A percentile compares a stretch with the other conserved stretches of the same genome.
These are phyloP conservation scores for Podotricha telesiphe DNA, from an alignment of 2,888 invertebrate genomes.

Conservation along the genomic window DNA sequence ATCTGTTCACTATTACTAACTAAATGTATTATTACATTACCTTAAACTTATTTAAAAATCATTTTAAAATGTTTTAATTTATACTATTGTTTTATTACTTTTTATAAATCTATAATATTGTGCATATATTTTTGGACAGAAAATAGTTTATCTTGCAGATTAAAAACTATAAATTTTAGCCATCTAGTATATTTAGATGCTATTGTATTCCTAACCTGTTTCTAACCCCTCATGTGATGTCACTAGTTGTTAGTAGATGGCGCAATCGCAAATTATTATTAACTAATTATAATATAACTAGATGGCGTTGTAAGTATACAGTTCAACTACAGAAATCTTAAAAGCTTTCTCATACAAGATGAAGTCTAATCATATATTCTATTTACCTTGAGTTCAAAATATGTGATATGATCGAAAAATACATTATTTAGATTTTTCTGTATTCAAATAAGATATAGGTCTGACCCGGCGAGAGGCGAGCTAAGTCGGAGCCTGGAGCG, in stretches of 20 bases:
- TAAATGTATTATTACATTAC: neutral
- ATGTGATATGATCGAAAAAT: neutral
- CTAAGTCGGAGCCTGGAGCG: constrained; percentile 50
- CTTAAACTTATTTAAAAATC: too few species aligned
- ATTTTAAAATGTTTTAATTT: too few species aligned
- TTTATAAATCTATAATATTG: too few species aligned
- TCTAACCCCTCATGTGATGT: neutral
- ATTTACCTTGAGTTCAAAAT: neutral
- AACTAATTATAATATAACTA: neutral
- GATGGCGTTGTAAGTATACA: constrained; percentile 21
- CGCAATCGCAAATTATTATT: neutral
- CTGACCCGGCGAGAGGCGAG: constrained; percentile 29
- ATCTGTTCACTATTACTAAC: neutral
- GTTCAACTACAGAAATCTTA: neutral
- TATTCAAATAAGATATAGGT: constrained; percentile 7
- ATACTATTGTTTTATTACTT: too few species aligned
- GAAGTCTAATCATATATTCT: neutral
- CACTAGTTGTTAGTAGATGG: constrained; percentile 22
- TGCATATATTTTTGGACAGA: too few species aligned
- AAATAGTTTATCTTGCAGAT: too few species aligned
- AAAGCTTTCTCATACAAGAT: neutral
- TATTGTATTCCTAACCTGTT: neutral
- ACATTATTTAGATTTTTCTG: neutral
- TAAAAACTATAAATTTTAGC: neutral
- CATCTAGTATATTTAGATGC: constrained; percentile 11